Evolutionary conservation across 1,140 invertebrate species (phyloP).

Genomic region (Ctenoplectra terminalis): DNA sequence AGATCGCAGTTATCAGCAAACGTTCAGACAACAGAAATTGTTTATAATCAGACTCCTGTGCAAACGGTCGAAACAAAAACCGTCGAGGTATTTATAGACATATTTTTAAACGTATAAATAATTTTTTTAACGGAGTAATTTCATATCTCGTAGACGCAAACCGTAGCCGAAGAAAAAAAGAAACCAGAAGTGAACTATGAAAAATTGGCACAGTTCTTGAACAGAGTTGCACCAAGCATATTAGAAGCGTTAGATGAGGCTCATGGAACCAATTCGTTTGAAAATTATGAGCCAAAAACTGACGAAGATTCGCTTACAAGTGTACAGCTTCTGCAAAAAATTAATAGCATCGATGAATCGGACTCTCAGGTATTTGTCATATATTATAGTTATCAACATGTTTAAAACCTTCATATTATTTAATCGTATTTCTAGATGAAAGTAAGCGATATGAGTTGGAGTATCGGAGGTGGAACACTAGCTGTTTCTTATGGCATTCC

Average conservation of each 20-base stretch:
- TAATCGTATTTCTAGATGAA: conserved; percentile 73
- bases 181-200: conserved; percentile 74
- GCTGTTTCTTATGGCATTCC: conserved; percentile 73
- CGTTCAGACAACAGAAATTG: conserved; percentile 75
- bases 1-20: conserved; percentile 66
- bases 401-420: neutral
- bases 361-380: conserved; percentile 68
- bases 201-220: conserved; percentile 78
- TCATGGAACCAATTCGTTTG: conserved; percentile 76
- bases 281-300: conserved; percentile 73
- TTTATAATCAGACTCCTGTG: conserved; percentile 61
- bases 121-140: conserved; percentile 1
- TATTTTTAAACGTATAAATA: neutral
- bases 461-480: conserved; percentile 78
- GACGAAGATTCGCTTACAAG: conserved; percentile 62
- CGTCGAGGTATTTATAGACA: conserved; percentile 68
- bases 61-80: conserved; percentile 74
- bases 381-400: neutral
- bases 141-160: conserved; percentile 76
- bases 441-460: conserved; percentile 79
- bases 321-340: conserved; percentile 71
- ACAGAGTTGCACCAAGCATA: conserved; percentile 77
- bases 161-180: conserved; percentile 64
- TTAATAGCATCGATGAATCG: conserved; percentile 65
- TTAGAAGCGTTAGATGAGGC: conserved; percentile 80